Evolutionary conservation across 2,113 vertebrate species (phyloP).

Genomic region (Aspiorhynchus laticeps): DNA sequence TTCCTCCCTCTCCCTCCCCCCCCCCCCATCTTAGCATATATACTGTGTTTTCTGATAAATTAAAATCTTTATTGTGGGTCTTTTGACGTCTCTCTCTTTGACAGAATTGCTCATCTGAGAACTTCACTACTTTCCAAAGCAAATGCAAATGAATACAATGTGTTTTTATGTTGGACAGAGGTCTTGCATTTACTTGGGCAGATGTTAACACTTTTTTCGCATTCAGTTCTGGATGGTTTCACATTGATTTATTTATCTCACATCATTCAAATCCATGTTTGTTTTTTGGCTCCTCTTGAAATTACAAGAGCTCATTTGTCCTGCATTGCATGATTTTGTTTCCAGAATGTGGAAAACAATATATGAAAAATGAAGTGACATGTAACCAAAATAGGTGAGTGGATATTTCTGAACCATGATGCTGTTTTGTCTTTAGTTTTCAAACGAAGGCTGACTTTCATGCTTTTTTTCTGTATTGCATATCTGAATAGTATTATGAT

Average conservation of each 20-base stretch:
- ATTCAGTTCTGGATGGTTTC: neutral
- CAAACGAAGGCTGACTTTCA: neutral
- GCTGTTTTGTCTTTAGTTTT: neutral
- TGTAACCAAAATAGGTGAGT: slow-evolving; percentile 1
- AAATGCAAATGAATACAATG: neutral
- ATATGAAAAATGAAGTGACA: slow-evolving; percentile 9
- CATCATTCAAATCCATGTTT: neutral
- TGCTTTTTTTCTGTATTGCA: neutral
- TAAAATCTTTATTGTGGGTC: neutral
- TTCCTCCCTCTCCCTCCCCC: neutral
- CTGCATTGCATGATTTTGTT: neutral
- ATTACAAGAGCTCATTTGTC: neutral
- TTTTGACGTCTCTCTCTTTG: neutral
- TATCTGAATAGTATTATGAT: neutral
- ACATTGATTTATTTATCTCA: slow-evolving; percentile 2
- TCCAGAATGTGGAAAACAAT: neutral
- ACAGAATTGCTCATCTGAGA: neutral
- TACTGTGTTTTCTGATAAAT: neutral
- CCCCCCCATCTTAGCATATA: too few species aligned
- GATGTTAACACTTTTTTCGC: neutral
- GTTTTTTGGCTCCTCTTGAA: slow-evolving; percentile 14
- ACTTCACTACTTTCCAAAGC: neutral
- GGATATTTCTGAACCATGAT: neutral
- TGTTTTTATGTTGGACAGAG: neutral
- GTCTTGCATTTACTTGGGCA: neutral